Conservation (phyloP, 2,888 invertebrate species). For the Drosophila yooni region DNA sequence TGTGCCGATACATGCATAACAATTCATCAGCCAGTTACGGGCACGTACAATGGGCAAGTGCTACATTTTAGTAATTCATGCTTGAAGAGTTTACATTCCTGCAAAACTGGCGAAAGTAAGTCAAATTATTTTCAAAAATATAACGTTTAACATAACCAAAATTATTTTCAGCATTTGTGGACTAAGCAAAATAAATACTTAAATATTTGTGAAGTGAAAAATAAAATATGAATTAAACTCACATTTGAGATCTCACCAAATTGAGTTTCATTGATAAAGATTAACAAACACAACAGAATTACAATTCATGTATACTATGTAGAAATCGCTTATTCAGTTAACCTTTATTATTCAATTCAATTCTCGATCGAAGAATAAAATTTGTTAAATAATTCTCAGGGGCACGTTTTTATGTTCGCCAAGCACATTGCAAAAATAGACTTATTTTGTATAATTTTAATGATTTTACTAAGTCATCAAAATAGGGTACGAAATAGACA, state of each 20-base stretch:
- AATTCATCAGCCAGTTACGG: not conserved
- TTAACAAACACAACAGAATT: not conserved
- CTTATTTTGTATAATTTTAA: not conserved
- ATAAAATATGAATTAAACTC: not conserved
- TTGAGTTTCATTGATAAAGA: not conserved
- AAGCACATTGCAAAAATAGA: not conserved
- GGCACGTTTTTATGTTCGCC: not conserved
- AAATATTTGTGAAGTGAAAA: not conserved
- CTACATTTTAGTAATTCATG: not conserved
- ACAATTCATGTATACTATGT: not conserved
- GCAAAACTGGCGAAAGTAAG: conserved; percentile 1
- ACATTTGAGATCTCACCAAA: not conserved
- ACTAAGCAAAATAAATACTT: not conserved
- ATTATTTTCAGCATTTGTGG: conserved; percentile 6
- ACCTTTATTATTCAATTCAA: not conserved
- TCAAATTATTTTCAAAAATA: not conserved
- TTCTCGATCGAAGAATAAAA: not conserved
- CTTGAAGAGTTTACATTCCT: not conserved
- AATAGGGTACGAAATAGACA: no score
- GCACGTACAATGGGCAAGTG: not conserved
- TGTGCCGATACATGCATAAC: not conserved
- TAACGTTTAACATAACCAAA: not conserved
- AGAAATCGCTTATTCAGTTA: not conserved
- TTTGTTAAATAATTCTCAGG: not conserved
- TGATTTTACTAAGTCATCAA: no score